phyloP scores from a whole-genome alignment of 2,797 vertebrate genomes.

The Caiman crocodilus region DNA sequence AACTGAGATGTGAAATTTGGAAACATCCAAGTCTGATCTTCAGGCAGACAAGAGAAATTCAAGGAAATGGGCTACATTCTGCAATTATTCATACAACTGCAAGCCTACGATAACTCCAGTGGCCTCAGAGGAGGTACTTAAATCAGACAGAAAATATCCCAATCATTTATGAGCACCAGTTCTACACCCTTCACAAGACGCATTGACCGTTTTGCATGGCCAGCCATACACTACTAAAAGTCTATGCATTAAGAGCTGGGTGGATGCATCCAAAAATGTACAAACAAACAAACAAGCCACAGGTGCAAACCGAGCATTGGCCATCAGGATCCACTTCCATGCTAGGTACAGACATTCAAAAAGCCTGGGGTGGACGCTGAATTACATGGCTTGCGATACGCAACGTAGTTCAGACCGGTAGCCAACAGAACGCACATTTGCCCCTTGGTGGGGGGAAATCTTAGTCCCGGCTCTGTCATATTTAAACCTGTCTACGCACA shows the following conservation, averaged over 20 bases:
- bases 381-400: too few species aligned
- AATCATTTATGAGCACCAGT: not conserved
- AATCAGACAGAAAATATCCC: not conserved
- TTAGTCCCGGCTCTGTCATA: too few species aligned
- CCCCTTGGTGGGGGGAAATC: too few species aligned
- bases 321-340: not conserved
- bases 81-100: not conserved
- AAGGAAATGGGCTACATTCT: not conserved
- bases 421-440: too few species aligned
- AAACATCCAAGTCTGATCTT: not conserved
- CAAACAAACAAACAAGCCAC: not conserved
- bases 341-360: too few species aligned
- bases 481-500: too few species aligned
- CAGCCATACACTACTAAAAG: not conserved
- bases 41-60: not conserved
- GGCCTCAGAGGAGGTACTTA: not conserved
- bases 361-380: too few species aligned
- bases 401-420: too few species aligned
- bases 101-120: not conserved
- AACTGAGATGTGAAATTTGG: rapidly evolving
- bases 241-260: not conserved
- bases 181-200: not conserved
- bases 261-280: not conserved
- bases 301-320: not conserved
- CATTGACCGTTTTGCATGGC: not conserved